Evolutionary conservation across 37 sponge, comb jelly and placozoan genomes (phyloP).

Genomic region (Spongilla lacustris): DNA sequence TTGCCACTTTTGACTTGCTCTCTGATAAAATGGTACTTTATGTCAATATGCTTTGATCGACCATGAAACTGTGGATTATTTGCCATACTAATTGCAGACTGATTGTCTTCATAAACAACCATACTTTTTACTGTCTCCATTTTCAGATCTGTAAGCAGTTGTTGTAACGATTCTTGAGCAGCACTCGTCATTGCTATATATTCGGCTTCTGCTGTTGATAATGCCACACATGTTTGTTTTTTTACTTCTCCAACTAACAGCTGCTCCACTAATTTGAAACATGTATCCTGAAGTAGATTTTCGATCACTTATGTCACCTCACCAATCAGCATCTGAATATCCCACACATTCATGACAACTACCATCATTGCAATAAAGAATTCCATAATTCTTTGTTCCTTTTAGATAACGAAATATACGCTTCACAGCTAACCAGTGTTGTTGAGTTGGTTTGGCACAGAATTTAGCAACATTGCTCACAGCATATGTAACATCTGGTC

Average conservation of each 20-base stretch:
- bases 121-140: not conserved
- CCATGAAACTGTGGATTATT: conserved; percentile 42
- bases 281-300: conserved; percentile 43
- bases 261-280: conserved; percentile 45
- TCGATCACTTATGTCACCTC: conserved; percentile 2
- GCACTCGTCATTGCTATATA: conserved; percentile 47
- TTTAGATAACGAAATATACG: conserved; percentile 42
- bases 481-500: conserved; percentile 54
- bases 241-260: conserved; percentile 42
- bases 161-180: conserved; percentile 46
- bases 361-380: conserved; percentile 27
- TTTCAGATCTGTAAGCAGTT: conserved; percentile 13
- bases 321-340: conserved; percentile 53
- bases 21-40: conserved; percentile 40
- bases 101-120: conserved; percentile 41
- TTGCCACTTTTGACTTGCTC: conserved; percentile 12
- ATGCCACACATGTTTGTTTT: conserved; percentile 10
- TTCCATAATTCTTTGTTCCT: conserved; percentile 32
- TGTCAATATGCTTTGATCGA: conserved; percentile 27
- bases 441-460: conserved; percentile 30
- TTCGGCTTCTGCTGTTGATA: conserved; percentile 50
- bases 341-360: not conserved
- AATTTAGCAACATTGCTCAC: conserved; percentile 22
- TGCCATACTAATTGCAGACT: conserved; percentile 46
- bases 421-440: conserved; percentile 30